These are phyloP conservation scores for Neoseiulus cucumeris DNA, from an alignment of 1,140 invertebrate genomes.

Conservation along the genomic window DNA sequence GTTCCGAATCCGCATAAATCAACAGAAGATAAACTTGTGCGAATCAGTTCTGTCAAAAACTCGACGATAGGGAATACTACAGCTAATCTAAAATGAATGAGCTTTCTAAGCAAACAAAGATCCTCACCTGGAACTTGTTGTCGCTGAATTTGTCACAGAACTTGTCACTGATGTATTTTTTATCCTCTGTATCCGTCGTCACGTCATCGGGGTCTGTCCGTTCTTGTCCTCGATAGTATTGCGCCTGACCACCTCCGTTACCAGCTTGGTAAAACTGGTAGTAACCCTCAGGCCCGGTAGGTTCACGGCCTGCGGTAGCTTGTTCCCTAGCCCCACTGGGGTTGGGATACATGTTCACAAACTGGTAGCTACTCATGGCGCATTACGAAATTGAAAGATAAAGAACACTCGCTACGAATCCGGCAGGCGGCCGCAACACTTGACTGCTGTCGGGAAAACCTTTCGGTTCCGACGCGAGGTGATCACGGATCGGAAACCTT, in stretches of 20 bases:
- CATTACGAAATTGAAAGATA: neutral
- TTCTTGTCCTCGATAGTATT: constrained; percentile 1
- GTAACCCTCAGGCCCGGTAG: neutral
- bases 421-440: no score
- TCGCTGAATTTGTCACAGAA: constrained; percentile 9
- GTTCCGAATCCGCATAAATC: no score
- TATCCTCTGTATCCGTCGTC: constrained; percentile 11
- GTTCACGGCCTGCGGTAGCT: neutral
- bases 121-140: constrained; percentile 5
- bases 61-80: no score
- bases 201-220: constrained; percentile 9
- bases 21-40: no score
- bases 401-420: no score
- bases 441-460: no score
- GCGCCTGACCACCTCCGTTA: neutral
- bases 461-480: no score
- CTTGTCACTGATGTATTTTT: constrained; percentile 10
- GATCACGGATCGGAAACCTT: no score
- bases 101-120: neutral
- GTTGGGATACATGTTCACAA: constrained; percentile 6
- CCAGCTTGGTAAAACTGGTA: constrained; percentile 10
- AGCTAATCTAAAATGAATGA: no score
- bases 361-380: constrained; percentile 11
- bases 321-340: neutral
- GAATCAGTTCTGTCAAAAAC: no score